phyloP scores from a whole-genome alignment of 2,797 vertebrate genomes.

The Hirundo rustica region DNA sequence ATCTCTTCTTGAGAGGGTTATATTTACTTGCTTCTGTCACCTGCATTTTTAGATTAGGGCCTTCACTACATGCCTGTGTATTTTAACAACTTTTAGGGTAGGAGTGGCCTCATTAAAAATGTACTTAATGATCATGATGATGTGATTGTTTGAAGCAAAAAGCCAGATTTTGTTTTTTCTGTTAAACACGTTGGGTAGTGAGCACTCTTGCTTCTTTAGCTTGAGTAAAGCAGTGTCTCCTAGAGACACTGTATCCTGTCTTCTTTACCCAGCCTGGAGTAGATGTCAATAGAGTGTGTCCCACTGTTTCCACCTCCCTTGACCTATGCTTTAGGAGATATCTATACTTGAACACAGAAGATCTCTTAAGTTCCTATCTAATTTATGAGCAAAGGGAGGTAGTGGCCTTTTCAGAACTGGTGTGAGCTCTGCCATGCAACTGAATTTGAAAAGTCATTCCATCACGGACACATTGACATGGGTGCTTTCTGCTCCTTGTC shows the following conservation, averaged over 20 bases:
- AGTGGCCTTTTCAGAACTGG: not conserved
- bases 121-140: not conserved
- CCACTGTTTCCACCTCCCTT: not conserved
- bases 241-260: not conserved
- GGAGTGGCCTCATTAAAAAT: not conserved
- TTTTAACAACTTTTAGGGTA: not conserved
- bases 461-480: accelerated
- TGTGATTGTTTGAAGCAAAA: not conserved
- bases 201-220: not conserved
- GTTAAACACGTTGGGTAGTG: not conserved
- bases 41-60: not conserved
- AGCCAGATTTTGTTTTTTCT: not conserved
- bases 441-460: not conserved
- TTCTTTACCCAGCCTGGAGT: not conserved
- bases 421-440: not conserved
- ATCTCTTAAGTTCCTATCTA: not conserved
- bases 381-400: not conserved
- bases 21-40: not conserved
- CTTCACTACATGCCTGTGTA: not conserved
- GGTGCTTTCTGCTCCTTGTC: not conserved
- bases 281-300: not conserved
- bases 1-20: not conserved
- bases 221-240: not conserved
- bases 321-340: not conserved
- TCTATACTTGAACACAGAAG: not conserved